phyloP scores from a whole-genome alignment of 1,140 invertebrate species.

The Drosophila takahashii region DNA sequence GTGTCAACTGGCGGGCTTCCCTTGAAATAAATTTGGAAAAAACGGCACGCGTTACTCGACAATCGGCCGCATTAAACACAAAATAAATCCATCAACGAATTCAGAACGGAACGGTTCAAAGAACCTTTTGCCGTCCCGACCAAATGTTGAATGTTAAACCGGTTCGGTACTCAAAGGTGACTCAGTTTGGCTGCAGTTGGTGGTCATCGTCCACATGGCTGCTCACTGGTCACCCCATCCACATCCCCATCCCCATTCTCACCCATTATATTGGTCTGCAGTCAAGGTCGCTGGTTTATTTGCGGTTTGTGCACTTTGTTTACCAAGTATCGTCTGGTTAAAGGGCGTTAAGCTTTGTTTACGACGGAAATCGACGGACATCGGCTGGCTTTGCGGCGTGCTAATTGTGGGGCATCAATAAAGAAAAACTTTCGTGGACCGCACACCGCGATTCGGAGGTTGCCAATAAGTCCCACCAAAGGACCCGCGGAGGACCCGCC shows the following conservation, averaged over 20 bases:
- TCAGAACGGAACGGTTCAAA: conserved; percentile 58
- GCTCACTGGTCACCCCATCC: conserved; percentile 3
- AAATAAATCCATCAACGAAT: conserved; percentile 70
- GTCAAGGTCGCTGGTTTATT: conserved; percentile 68
- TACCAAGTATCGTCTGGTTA: conserved; percentile 39
- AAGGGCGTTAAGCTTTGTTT: conserved; percentile 68
- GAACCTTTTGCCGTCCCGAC: conserved; percentile 55
- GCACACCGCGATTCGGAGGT: conserved; percentile 44
- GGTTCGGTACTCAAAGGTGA: conserved; percentile 29
- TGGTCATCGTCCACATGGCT: conserved; percentile 21
- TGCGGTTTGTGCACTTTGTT: conserved; percentile 65
- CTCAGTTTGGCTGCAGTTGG: conserved; percentile 43
- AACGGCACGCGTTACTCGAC: conserved; percentile 64
- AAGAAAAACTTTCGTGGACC: conserved; percentile 47
- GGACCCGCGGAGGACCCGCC: conserved; percentile 20
- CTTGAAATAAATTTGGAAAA: conserved; percentile 28
- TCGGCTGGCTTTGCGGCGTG: conserved; percentile 45
- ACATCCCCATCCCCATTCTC: neutral
- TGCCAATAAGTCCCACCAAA: conserved; percentile 10
- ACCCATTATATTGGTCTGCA: conserved; percentile 28
- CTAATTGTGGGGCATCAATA: conserved; percentile 74
- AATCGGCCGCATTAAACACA: conserved; percentile 55
- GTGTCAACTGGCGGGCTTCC: conserved; percentile 36
- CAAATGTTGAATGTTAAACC: conserved; percentile 45
- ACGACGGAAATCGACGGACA: conserved; percentile 30